phyloP scores from a whole-genome alignment of 2,113 vertebrate species.

The Perca fluviatilis region DNA sequence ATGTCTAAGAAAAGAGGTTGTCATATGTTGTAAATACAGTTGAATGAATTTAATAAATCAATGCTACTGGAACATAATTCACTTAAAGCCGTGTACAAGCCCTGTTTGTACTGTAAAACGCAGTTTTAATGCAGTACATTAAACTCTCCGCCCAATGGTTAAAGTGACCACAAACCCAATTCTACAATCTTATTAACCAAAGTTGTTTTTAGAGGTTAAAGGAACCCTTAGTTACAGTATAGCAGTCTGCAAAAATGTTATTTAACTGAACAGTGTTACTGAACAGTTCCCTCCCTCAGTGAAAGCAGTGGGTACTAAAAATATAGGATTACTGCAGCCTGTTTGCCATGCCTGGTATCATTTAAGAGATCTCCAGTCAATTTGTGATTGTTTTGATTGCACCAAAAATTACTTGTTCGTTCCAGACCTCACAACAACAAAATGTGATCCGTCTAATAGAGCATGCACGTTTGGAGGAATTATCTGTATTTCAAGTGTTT shows the following conservation, averaged over 20 bases:
- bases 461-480: conserved; percentile 58
- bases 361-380: conserved; percentile 32
- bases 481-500: conserved; percentile 67
- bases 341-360: conserved; percentile 44
- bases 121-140: background rate
- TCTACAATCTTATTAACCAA: background rate
- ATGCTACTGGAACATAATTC: background rate
- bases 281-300: background rate
- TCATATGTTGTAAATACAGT: background rate
- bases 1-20: background rate
- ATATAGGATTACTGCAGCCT: conserved; percentile 13
- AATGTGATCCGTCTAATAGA: conserved; percentile 55
- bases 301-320: background rate
- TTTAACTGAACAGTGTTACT: background rate
- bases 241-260: background rate
- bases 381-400: conserved; percentile 35
- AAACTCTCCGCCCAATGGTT: background rate
- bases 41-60: background rate
- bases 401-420: conserved; percentile 33
- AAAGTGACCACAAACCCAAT: background rate
- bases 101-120: background rate
- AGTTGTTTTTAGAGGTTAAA: background rate
- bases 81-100: too few species aligned
- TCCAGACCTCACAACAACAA: conserved; percentile 37
- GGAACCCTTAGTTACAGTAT: background rate